These are phyloP conservation scores for Xenotilapia leptura DNA, from an alignment of 2,113 vertebrate species.

Conservation along the genomic window DNA sequence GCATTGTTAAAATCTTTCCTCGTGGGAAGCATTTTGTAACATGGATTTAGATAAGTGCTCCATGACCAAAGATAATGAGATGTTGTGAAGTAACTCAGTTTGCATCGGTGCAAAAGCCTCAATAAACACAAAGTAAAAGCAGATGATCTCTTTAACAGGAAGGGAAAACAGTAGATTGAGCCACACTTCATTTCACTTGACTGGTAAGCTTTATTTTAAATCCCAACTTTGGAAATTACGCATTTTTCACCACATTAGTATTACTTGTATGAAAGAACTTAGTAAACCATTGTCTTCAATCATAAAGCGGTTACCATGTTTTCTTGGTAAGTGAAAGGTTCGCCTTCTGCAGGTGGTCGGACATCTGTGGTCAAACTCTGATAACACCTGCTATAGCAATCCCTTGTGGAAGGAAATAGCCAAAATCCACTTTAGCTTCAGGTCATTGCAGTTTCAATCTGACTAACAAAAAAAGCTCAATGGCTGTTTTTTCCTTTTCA, in stretches of 20 bases:
- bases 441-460: background rate
- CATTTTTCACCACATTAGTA: background rate
- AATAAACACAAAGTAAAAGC: background rate
- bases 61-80: background rate
- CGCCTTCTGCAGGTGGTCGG: background rate
- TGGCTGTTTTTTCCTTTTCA: background rate
- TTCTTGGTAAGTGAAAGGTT: background rate
- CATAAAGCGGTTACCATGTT: background rate
- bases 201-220: background rate
- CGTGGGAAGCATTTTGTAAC: background rate
- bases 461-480: background rate
- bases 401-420: background rate
- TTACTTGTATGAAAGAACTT: background rate
- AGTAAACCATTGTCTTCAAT: background rate
- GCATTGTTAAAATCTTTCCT: background rate
- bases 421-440: background rate
- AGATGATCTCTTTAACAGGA: background rate
- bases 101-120: background rate
- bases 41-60: background rate
- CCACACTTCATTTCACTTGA: background rate
- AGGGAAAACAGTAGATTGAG: background rate
- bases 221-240: background rate
- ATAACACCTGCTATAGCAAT: background rate
- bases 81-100: background rate
- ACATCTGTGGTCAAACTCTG: background rate